These are phyloP conservation scores for Amblyornis subalaris DNA, from an alignment of 2,113 vertebrate species.

Conservation along the genomic window DNA sequence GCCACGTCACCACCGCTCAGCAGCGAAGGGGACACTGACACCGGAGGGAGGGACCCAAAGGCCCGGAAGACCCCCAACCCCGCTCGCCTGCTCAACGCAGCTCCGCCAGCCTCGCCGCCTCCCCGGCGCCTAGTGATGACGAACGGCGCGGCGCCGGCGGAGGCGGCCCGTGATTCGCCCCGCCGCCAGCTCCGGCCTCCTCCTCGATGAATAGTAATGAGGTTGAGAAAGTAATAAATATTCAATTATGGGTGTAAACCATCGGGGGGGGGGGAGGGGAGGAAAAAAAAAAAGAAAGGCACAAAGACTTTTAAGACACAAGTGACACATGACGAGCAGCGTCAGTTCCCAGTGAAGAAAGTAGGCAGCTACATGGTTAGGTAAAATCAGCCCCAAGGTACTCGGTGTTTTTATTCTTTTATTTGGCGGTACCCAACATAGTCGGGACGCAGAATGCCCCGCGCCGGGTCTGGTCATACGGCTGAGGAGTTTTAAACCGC, in stretches of 20 bases:
- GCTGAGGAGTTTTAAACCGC: background rate
- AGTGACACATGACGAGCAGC: background rate
- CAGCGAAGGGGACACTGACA: background rate
- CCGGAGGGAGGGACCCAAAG: too few species aligned
- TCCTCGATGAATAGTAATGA: rapidly evolving
- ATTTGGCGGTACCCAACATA: background rate
- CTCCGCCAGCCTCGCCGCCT: rapidly evolving
- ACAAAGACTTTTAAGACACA: rapidly evolving
- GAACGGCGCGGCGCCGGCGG: background rate
- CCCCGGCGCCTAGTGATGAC: background rate
- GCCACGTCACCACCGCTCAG: too few species aligned
- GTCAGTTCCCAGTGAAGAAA: background rate
- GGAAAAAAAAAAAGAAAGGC: background rate
- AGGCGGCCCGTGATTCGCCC: background rate
- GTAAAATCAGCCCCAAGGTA: background rate
- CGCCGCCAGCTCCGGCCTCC: background rate
- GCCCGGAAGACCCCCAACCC: rapidly evolving
- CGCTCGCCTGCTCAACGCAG: rapidly evolving
- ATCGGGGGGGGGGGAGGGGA: rapidly evolving
- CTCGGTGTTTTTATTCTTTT: background rate
- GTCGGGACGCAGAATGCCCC: rapidly evolving
- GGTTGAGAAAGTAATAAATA: background rate
- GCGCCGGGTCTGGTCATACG: rapidly evolving
- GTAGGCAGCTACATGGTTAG: rapidly evolving
- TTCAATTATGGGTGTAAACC: rapidly evolving